Evolutionary conservation across 2,888 invertebrate genomes (phyloP).

Genomic region (Celastrina argiolus): DNA sequence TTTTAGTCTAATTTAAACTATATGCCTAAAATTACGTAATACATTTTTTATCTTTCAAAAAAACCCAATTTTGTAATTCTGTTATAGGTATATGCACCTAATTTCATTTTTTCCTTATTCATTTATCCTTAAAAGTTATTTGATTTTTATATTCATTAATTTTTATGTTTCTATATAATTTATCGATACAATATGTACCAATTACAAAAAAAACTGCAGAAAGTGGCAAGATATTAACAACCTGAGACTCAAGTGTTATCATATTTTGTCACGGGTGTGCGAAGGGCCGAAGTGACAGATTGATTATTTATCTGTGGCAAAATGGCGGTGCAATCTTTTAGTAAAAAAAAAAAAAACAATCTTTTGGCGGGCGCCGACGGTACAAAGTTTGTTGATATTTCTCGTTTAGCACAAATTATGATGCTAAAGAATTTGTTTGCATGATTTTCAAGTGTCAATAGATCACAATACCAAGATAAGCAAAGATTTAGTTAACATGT

Average conservation of each 20-base stretch:
- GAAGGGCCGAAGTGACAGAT: slow-evolving; percentile 49
- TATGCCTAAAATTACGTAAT: too few relatives aligned
- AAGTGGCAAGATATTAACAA: background rate
- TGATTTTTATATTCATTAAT: too few relatives aligned
- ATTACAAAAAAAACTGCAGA: background rate
- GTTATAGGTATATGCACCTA: too few relatives aligned
- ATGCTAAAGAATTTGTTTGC: slow-evolving; percentile 47
- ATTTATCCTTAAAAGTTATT: too few relatives aligned
- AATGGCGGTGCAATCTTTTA: slow-evolving; percentile 33
- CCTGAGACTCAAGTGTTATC: slow-evolving; percentile 46
- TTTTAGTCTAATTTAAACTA: too few relatives aligned
- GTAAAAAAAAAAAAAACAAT: slow-evolving; percentile 33
- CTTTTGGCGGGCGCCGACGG: slow-evolving; percentile 64
- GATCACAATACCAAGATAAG: background rate
- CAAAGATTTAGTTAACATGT: background rate
- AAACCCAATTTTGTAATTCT: too few relatives aligned
- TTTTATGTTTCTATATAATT: too few relatives aligned
- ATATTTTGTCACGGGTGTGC: slow-evolving; percentile 62
- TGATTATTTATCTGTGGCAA: slow-evolving; percentile 40
- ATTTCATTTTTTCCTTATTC: background rate
- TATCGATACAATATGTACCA: background rate
- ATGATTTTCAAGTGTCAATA: slow-evolving; percentile 4
- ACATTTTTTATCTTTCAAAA: too few relatives aligned
- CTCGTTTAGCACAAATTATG: slow-evolving; percentile 43
- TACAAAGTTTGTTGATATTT: slow-evolving; percentile 46